These are phyloP conservation scores for Hydrophis major DNA, from an alignment of 2,797 vertebrate species.

Conservation along the genomic window DNA sequence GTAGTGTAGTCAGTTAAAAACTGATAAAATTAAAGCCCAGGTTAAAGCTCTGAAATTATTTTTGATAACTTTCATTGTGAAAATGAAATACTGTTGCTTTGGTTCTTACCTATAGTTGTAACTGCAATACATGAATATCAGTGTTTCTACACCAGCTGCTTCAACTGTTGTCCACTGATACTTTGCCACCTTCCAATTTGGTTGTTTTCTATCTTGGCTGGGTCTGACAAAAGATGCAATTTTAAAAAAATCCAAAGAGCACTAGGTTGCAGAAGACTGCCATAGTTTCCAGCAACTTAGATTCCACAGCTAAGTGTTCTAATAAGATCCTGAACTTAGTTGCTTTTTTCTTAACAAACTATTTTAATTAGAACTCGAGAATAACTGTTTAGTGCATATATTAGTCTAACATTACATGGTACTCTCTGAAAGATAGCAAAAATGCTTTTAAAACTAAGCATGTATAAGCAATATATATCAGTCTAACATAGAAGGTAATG, in stretches of 20 bases:
- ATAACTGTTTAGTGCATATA: background rate
- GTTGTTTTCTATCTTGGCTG: background rate
- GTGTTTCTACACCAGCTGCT: conserved; percentile 16
- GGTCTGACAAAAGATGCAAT: background rate
- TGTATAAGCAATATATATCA: background rate
- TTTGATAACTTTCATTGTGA: background rate
- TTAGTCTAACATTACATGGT: background rate
- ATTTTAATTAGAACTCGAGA: conserved; percentile 20
- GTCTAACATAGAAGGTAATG: background rate
- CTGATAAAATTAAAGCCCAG: background rate
- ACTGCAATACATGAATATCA: background rate
- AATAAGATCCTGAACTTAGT: conserved; percentile 40
- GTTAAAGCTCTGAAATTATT: conserved; percentile 21
- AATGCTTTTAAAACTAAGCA: background rate
- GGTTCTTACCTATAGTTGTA: background rate
- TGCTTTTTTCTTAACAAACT: conserved; percentile 26
- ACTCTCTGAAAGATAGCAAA: conserved; percentile 35
- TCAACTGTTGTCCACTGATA: background rate
- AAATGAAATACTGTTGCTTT: background rate
- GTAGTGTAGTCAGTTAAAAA: conserved; percentile 11
- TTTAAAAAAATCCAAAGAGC: background rate
- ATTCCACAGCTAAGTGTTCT: conserved; percentile 48
- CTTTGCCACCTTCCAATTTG: background rate
- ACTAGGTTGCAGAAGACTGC: background rate
- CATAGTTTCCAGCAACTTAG: background rate